Evolutionary conservation across 2,113 vertebrate species (phyloP), one percentile per base, ranked within the genome.

Genomic region (Gopherus evgoodei): DNA sequence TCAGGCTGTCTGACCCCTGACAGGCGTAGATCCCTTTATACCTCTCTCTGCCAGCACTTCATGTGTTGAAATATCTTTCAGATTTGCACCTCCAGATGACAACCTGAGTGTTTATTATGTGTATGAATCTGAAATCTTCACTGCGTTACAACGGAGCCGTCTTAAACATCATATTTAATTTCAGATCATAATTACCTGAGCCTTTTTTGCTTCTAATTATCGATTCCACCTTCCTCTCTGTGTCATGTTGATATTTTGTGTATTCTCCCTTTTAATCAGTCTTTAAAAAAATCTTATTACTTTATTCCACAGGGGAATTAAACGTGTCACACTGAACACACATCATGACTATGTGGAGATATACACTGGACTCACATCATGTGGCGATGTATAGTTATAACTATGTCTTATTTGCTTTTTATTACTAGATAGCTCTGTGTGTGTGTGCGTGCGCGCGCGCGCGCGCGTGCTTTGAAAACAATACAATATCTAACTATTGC

Each of bases 1-100:
- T 99, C 99, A 98, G 99, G 98, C 99, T 98, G 98, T 97, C 98
- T 99, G 99, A 99, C 99, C 99, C 99, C 98, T 99, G 99, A 99
- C 99, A 99, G 99, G 98, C 99, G 90, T 98, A 98, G 98, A 98
- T 98, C 99, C 99, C 98, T 99, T 99, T 98, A 99, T 99, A 98
- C 98, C 98, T 99, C 98, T 98, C 98, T 98, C 98, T 98, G 98
- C 98, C 98, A 97, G 98, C 98, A 99, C 98, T 99, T 99, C 99
- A 99, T 99, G 99, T 99, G 98, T 98, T 98, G 98, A 98, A 98
- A 99, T 99, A 99, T 98, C 99, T 99, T 98, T 99, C 98, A 99
- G 98, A 99, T 99, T 99, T 99, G 98, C 99, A 99, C 99, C 98
- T 99, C 98, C 98, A 98, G 98, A 98, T 98, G 98, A 98, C 98